phyloP scores from a whole-genome alignment of 2,888 invertebrate species.

The Doris montereyensis region DNA sequence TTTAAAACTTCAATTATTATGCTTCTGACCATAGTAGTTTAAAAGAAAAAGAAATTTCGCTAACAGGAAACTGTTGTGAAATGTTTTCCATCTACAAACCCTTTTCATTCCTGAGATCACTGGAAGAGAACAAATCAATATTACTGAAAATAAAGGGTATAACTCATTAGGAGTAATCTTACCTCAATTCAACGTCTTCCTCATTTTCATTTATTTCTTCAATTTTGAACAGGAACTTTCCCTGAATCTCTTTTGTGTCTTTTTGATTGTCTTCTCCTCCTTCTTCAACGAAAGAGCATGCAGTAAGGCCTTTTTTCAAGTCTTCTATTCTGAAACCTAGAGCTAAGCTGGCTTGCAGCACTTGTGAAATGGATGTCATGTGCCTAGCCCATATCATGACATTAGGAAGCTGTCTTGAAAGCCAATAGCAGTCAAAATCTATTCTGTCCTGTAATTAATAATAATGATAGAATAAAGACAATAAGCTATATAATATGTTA shows the following conservation, averaged over 20 bases:
- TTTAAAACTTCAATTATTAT: too few relatives aligned
- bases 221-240: neutral
- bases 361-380: constrained; percentile 39
- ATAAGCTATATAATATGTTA: too few relatives aligned
- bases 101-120: too few relatives aligned
- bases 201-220: constrained; percentile 12
- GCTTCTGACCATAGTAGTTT: too few relatives aligned
- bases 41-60: too few relatives aligned
- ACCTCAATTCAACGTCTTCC: constrained; percentile 47
- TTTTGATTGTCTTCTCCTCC: neutral
- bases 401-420: constrained; percentile 39
- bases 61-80: too few relatives aligned
- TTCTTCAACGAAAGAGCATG: neutral
- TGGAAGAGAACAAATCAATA: too few relatives aligned
- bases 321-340: constrained; percentile 23
- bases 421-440: constrained; percentile 37
- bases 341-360: neutral
- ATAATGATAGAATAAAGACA: too few relatives aligned
- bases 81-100: too few relatives aligned
- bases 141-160: too few relatives aligned
- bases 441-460: constrained; percentile 72
- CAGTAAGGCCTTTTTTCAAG: neutral
- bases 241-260: too few relatives aligned
- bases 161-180: too few relatives aligned
- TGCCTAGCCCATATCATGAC: constrained; percentile 41